phyloP scores from a whole-genome alignment of 2,113 vertebrate species.

The Ptyas mucosa region DNA sequence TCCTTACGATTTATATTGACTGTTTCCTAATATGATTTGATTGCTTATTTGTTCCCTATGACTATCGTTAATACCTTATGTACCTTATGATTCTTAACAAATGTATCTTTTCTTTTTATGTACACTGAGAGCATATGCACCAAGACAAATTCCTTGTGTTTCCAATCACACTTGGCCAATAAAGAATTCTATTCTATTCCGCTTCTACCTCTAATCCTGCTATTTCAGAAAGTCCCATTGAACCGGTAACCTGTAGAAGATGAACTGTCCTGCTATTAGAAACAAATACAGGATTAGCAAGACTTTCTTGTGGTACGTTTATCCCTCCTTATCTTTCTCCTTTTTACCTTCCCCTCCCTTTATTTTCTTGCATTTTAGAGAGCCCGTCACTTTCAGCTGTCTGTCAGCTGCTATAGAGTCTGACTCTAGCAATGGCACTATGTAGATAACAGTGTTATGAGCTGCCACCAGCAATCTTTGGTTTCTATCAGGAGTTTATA shows the following conservation, averaged over 20 bases:
- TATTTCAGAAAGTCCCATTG: not conserved
- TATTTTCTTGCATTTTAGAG: not conserved
- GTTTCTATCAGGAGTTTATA: constrained; percentile 8
- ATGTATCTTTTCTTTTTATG: too few species aligned
- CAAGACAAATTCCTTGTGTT: too few species aligned
- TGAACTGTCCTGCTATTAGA: not conserved
- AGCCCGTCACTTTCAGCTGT: not conserved
- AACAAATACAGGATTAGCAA: not conserved
- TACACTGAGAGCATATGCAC: too few species aligned
- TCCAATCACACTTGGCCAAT: too few species aligned
- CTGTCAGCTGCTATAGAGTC: constrained; percentile 3
- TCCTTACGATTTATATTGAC: too few species aligned
- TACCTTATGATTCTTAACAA: too few species aligned
- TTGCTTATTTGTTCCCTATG: too few species aligned
- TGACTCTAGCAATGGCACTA: constrained; percentile 4
- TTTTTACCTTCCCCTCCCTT: not conserved
- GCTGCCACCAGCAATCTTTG: not conserved
- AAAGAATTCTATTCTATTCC: too few species aligned
- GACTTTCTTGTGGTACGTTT: not conserved
- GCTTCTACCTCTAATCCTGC: not conserved
- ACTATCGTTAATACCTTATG: too few species aligned
- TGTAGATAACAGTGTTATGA: not conserved
- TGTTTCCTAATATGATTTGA: too few species aligned
- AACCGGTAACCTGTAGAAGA: not conserved
- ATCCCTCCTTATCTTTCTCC: not conserved